Evolutionary conservation across 2,797 vertebrate genomes (phyloP).

Genomic region (Pyrocephalus nanus): DNA sequence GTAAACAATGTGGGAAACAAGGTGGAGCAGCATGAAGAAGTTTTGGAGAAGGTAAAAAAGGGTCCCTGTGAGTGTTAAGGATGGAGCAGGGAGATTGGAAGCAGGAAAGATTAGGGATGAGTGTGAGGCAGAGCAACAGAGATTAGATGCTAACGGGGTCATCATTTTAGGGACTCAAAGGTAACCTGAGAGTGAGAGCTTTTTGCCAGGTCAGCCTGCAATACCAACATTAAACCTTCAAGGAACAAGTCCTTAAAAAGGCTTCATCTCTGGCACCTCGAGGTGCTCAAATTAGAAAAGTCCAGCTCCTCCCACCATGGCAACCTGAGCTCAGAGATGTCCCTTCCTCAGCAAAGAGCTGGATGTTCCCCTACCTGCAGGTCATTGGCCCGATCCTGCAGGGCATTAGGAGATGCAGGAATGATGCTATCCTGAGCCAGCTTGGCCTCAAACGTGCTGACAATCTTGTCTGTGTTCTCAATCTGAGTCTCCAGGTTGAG

Average conservation of each 20-base stretch:
- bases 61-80: not conserved
- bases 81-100: not conserved
- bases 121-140: not conserved
- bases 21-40: not conserved
- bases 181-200: not conserved
- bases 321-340: not conserved
- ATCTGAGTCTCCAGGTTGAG: conserved; percentile 89
- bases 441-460: conserved; percentile 85
- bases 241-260: not conserved
- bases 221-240: not conserved
- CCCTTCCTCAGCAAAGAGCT: not conserved
- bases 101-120: not conserved
- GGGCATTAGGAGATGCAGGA: conserved; percentile 75
- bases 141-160: not conserved
- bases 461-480: conserved; percentile 82
- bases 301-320: not conserved
- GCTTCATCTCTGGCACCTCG: accelerated
- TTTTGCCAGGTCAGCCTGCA: not conserved
- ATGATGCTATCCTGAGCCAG: conserved; percentile 84
- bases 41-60: not conserved
- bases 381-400: conserved; percentile 78
- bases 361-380: conserved; percentile 80
- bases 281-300: not conserved
- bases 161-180: not conserved
- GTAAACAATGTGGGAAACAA: not conserved